Percentiles rank a stretch among this genome's conserved stretches.
These are phyloP conservation scores for Crocodylus rhombifer DNA, from an alignment of 2,797 vertebrate species.

Conservation along the genomic window DNA sequence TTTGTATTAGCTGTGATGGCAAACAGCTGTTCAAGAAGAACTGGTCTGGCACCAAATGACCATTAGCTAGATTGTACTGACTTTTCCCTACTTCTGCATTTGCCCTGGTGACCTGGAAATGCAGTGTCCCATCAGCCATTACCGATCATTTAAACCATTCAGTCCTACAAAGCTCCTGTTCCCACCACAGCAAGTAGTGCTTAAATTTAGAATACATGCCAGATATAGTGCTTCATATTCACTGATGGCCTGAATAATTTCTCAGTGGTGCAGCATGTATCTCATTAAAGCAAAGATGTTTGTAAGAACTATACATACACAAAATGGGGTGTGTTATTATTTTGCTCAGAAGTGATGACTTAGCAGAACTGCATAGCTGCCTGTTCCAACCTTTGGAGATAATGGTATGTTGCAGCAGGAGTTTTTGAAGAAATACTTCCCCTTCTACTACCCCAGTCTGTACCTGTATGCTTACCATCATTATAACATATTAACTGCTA, in stretches of 20 bases:
- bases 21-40: not conserved
- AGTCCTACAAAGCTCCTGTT: not conserved
- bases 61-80: not conserved
- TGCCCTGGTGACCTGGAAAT: not conserved
- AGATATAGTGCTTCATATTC: not conserved
- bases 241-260: not conserved
- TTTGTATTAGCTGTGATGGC: rapidly evolving
- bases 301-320: not conserved
- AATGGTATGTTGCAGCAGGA: not conserved
- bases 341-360: not conserved
- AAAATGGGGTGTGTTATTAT: not conserved
- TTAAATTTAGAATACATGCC: not conserved
- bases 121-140: not conserved
- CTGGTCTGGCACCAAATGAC: not conserved
- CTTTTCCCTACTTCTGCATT: not conserved
- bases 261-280: not conserved
- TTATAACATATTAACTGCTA: not conserved
- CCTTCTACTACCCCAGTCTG: not conserved
- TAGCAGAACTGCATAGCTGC: not conserved
- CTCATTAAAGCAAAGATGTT: not conserved
- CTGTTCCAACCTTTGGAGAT: not conserved
- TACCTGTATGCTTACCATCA: rapidly evolving
- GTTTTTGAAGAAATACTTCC: not conserved
- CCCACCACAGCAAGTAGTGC: rapidly evolving
- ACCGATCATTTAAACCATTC: not conserved